Base-by-base conservation (phyloP, 2,113 vertebrate genomes). In the Gobius niger region DNA sequence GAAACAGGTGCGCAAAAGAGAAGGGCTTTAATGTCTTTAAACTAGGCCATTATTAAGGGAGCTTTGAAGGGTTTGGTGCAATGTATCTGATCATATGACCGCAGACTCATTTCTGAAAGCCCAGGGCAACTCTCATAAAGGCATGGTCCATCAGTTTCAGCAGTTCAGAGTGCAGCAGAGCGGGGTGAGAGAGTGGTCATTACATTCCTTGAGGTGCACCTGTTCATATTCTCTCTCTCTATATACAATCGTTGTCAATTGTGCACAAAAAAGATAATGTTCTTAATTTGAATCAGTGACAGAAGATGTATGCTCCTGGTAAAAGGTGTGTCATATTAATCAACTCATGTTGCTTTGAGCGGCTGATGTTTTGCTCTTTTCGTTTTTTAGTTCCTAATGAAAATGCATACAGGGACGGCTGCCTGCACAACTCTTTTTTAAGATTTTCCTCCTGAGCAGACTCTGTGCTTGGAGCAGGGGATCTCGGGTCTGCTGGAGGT, bases 401-500 rank as follows among this genome's bases (percentile, higher is more conserved):
- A 90, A 86, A 90, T 88, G 84, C 75, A 88, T 83, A 76, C 68
- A 64, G 67, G 51, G 2, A 63, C 73, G 83, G 86, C 76, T 85
- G 6, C 86, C 75, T 84, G 6, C 47, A 59, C 68, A 84, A 76
- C 78, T 81, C 67, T 68, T 75, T 77, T 70, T 65, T 16, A 67
- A 81, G 60, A 74, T 81, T 75, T 76, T 66, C 68, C 76, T 84
- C 70, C 70, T 70, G 60, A 75, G 72, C 72, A 82, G 80, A 70
- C 73, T 82, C 68, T 83, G 74, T 51, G 73, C 87, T 82, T 12
- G 47, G 66, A 88, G 88, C 80, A 18, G 73, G 78, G 82, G 77
- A 88, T 80, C 79, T 70, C 85, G 87, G 87, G 89, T 91, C 87
- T 83, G 80, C 88, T 91, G 71, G 85, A 90, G 87, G 80, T 85